These are phyloP conservation scores for Urocolius indicus DNA, from an alignment of 2,113 vertebrate species.

Conservation along the genomic window DNA sequence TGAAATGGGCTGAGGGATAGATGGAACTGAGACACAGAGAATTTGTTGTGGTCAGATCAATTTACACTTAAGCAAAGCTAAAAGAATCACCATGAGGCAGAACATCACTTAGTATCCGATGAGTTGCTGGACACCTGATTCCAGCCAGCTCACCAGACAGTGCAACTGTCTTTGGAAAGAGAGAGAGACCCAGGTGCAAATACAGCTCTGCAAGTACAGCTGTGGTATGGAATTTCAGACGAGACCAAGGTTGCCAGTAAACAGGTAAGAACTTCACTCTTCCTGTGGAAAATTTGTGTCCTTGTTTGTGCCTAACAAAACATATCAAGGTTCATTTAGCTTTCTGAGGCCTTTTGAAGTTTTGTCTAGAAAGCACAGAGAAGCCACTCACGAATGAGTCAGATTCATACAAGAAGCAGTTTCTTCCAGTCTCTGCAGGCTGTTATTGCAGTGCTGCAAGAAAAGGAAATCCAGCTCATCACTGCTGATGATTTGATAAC, in stretches of 20 bases:
- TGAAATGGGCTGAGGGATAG: background rate
- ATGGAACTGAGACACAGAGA: background rate
- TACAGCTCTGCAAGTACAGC: background rate
- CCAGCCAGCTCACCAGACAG: background rate
- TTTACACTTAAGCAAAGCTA: background rate
- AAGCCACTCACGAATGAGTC: conserved; percentile 3
- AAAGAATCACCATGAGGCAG: background rate
- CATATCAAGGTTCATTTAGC: background rate
- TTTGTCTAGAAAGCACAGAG: background rate
- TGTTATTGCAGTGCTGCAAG: background rate
- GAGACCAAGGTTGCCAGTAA: background rate
- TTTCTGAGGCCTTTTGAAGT: background rate
- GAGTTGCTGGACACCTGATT: background rate
- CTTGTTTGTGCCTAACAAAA: background rate
- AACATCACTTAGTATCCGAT: background rate
- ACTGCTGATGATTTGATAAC: background rate
- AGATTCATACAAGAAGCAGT: background rate
- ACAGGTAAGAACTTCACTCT: background rate
- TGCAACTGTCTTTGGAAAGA: background rate
- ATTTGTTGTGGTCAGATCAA: background rate
- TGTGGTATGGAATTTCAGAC: background rate
- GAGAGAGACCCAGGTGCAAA: background rate
- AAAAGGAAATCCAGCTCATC: background rate
- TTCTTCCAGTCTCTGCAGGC: conserved; percentile 12
- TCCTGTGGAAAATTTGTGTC: background rate